These are phyloP conservation scores for Apodemia mormo DNA, from an alignment of 2,888 invertebrate genomes.

Conservation along the genomic window DNA sequence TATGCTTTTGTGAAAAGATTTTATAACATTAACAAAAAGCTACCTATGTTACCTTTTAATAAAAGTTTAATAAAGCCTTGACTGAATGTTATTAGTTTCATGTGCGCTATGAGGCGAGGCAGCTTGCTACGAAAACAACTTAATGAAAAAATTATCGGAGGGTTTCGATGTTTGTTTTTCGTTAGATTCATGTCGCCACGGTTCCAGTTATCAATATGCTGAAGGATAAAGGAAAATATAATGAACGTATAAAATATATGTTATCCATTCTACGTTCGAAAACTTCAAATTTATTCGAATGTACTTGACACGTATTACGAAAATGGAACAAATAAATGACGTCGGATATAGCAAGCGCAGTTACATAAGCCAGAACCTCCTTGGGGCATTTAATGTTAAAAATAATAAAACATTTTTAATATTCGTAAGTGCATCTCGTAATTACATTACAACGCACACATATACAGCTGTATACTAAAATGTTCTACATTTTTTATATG, in stretches of 20 bases:
- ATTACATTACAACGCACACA: background rate
- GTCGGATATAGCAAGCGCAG: constrained; percentile 23
- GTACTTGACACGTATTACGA: constrained; percentile 17
- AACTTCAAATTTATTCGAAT: constrained; percentile 17
- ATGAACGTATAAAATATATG: background rate
- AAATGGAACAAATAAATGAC: constrained; percentile 24
- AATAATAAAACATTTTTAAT: constrained; percentile 7
- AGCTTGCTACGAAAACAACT: constrained; percentile 11
- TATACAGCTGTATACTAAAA: background rate
- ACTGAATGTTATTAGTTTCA: constrained; percentile 2
- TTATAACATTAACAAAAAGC: too few species aligned
- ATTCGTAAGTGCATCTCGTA: constrained; percentile 7
- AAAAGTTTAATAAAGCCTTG: constrained; percentile 5
- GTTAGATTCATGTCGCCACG: background rate
- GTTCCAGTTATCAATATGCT: background rate
- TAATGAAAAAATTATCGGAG: constrained; percentile 7
- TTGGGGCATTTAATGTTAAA: background rate
- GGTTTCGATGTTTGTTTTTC: constrained; percentile 7
- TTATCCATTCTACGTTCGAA: background rate
- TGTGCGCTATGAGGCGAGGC: background rate
- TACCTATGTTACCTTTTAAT: background rate
- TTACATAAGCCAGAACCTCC: constrained; percentile 19
- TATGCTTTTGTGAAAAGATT: too few species aligned
- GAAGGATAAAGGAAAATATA: background rate
- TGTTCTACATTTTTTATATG: background rate